These are phyloP conservation scores for Pangasius larnaudii DNA, from an alignment of 2,797 vertebrate species.

Conservation along the genomic window DNA sequence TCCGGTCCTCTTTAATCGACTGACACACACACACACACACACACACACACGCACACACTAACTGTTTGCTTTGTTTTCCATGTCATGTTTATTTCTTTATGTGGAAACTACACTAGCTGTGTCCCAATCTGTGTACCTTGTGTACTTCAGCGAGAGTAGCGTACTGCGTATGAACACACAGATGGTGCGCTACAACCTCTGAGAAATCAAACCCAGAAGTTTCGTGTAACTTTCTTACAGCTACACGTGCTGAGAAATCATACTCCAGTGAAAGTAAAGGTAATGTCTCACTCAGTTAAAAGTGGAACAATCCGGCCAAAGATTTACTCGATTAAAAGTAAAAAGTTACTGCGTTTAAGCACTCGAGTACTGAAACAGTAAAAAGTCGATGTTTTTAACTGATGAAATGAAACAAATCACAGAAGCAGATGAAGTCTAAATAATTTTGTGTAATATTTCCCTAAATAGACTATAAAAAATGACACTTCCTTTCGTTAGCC, in stretches of 20 bases:
- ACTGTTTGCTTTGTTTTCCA: not conserved
- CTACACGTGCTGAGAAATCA: not conserved
- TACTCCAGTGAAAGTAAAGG: not conserved
- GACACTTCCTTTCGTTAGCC: not conserved
- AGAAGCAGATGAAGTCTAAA: not conserved
- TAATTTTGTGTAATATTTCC: not conserved
- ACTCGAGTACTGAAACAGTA: too few species aligned
- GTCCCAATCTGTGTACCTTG: not conserved
- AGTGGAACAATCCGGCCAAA: not conserved
- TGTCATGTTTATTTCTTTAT: not conserved
- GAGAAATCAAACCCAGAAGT: not conserved
- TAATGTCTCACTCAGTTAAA: not conserved
- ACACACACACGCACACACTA: not conserved
- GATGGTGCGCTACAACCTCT: not conserved
- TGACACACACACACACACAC: constrained; percentile 57
- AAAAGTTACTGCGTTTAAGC: not conserved
- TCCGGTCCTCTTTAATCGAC: constrained; percentile 84
- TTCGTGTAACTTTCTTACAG: not conserved
- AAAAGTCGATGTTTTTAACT: not conserved
- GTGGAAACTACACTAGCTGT: not conserved
- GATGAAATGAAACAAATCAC: not conserved
- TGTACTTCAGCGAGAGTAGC: not conserved
- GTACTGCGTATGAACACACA: not conserved
- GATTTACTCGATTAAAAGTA: not conserved
- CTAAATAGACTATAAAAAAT: not conserved